These are phyloP conservation scores for Xylophagus ater DNA, from an alignment of 2,888 invertebrate species.

Conservation along the genomic window DNA sequence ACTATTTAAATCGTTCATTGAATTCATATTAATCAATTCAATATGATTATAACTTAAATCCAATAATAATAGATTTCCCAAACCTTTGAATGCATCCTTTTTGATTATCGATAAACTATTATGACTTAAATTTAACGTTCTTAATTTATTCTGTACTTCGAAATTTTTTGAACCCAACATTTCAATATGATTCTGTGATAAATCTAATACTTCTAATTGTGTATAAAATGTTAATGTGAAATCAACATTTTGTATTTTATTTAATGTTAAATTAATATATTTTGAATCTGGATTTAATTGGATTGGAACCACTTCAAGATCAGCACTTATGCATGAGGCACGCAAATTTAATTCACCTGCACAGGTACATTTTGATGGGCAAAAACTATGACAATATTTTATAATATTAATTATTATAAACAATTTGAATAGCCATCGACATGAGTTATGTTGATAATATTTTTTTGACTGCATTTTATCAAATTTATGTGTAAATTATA, in stretches of 20 bases:
- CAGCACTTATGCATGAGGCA: constrained; percentile 65
- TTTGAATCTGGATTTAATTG: constrained; percentile 79
- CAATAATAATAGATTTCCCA: constrained; percentile 53
- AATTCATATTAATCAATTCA: constrained; percentile 56
- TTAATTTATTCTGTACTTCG: constrained; percentile 61
- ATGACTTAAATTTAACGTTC: constrained; percentile 62
- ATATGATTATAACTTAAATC: constrained; percentile 71
- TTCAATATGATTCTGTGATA: constrained; percentile 70
- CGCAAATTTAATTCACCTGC: constrained; percentile 64
- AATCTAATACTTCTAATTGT: constrained; percentile 66
- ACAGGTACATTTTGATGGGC: constrained; percentile 72
- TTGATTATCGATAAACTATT: constrained; percentile 61
- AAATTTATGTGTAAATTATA: no score
- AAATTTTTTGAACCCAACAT: constrained; percentile 74
- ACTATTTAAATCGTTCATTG: constrained; percentile 66
- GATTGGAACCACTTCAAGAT: constrained; percentile 75
- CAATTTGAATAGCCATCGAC: constrained; percentile 4
- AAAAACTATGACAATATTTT: constrained; percentile 56
- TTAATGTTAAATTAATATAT: constrained; percentile 72
- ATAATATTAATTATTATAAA: no score
- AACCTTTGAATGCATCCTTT: constrained; percentile 65
- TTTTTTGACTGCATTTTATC: no score
- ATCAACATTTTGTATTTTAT: constrained; percentile 66
- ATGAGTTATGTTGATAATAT: no score
- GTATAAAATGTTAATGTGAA: constrained; percentile 71